Conservation (phyloP, 2,888 invertebrate species). For the Sisyra terminalis region DNA sequence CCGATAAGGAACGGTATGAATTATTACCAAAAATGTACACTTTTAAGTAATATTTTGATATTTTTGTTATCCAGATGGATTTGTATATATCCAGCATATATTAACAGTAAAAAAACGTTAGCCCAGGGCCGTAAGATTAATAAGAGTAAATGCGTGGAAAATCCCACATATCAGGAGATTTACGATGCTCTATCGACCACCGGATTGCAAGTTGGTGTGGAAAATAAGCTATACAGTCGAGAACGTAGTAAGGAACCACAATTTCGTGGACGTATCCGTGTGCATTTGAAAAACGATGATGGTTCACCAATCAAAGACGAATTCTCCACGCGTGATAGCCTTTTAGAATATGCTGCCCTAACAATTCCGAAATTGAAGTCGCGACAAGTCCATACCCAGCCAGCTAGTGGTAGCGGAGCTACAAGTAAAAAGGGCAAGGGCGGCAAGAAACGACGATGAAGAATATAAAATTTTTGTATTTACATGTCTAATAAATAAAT, state of each 20-base stretch:
- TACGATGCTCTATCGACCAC: slow-evolving; percentile 76
- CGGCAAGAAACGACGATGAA: slow-evolving; percentile 17
- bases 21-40: slow-evolving; percentile 9
- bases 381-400: slow-evolving; percentile 34
- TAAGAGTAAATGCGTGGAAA: slow-evolving; percentile 78
- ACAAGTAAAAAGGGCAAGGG: slow-evolving; percentile 22
- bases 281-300: slow-evolving; percentile 85
- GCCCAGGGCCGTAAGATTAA: slow-evolving; percentile 77
- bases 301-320: slow-evolving; percentile 55
- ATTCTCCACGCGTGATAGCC: slow-evolving; percentile 56
- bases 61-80: slow-evolving; percentile 56
- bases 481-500: background rate
- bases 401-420: slow-evolving; percentile 15
- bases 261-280: slow-evolving; percentile 74
- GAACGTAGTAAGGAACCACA: slow-evolving; percentile 82
- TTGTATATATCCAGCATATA: slow-evolving; percentile 91
- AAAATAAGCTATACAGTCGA: slow-evolving; percentile 81
- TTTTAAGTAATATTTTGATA: background rate
- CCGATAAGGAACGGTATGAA: slow-evolving; percentile 55
- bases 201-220: slow-evolving; percentile 73
- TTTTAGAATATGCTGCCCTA: slow-evolving; percentile 61
- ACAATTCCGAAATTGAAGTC: slow-evolving; percentile 85
- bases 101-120: slow-evolving; percentile 83
- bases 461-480: slow-evolving; percentile 2
- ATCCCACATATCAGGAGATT: slow-evolving; percentile 91